phyloP scores from a whole-genome alignment of 1,140 invertebrate genomes.

The Drosophila persimilis region DNA sequence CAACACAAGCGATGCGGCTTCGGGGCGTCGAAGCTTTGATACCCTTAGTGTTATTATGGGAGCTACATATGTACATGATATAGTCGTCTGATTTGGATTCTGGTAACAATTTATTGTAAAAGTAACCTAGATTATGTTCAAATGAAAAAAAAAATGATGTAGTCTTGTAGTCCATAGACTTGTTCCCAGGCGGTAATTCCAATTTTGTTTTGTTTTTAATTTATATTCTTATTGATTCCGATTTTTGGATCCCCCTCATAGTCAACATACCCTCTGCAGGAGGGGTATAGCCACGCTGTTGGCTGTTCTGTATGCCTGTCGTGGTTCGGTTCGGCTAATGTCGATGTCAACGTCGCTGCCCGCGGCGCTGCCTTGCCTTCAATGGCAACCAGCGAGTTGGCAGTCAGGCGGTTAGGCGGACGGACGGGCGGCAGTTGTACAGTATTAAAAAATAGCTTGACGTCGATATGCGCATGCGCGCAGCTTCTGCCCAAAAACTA shows the following conservation, averaged over 20 bases:
- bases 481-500: constrained; percentile 42
- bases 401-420: constrained; percentile 31
- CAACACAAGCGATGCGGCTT: constrained; percentile 10
- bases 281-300: constrained; percentile 10
- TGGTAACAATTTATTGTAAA: no score
- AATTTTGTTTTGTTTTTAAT: no score
- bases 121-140: no score
- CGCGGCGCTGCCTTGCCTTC: constrained; percentile 47
- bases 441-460: constrained; percentile 52
- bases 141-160: no score
- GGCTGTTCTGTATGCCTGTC: constrained; percentile 62
- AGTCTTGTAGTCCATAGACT: no score
- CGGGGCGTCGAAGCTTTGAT: no score
- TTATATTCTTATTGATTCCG: no score
- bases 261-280: not conserved
- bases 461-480: constrained; percentile 58
- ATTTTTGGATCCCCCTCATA: no score
- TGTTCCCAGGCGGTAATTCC: not conserved
- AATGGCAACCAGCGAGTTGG: constrained; percentile 43
- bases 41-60: no score
- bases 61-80: no score
- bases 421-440: constrained; percentile 40
- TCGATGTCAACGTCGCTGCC: constrained; percentile 21
- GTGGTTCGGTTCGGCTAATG: constrained; percentile 37
- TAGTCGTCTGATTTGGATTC: no score